Evolutionary conservation across 2,888 invertebrate genomes (phyloP).

Genomic region (Molanna angustata): DNA sequence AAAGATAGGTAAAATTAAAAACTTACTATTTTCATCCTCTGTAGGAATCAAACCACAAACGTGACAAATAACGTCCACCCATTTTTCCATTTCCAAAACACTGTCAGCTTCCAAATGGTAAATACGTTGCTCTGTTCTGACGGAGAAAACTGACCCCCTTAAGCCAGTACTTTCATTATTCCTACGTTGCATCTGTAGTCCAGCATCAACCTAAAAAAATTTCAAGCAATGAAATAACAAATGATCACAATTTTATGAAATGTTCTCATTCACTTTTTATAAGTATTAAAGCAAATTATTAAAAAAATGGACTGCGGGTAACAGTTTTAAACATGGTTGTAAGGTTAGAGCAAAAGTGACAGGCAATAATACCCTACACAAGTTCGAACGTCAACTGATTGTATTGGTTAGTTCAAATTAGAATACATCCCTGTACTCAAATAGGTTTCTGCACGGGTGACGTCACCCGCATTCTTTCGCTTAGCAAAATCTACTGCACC

Average conservation of each 20-base stretch:
- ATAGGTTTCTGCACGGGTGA: too few relatives aligned
- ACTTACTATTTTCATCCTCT: conserved; percentile 48
- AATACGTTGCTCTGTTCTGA: conserved; percentile 82
- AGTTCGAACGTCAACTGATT: too few relatives aligned
- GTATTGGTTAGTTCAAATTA: too few relatives aligned
- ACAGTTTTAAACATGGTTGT: too few relatives aligned
- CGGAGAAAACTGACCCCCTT: conserved; percentile 72
- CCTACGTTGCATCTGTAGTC: conserved; percentile 77
- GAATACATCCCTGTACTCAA: too few relatives aligned
- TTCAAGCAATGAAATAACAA: not conserved
- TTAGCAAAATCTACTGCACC: too few relatives aligned
- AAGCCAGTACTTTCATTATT: conserved; percentile 66
- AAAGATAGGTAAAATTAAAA: not conserved
- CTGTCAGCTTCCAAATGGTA: conserved; percentile 92
- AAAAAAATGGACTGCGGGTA: too few relatives aligned
- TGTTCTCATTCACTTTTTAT: too few relatives aligned
- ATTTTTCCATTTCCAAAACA: conserved; percentile 89
- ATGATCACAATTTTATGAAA: not conserved
- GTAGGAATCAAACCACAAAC: conserved; percentile 83
- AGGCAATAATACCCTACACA: too few relatives aligned
- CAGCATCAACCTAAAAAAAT: conserved; percentile 71
- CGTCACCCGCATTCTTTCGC: too few relatives aligned
- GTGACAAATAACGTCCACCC: conserved; percentile 92
- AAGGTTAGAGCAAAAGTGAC: too few relatives aligned
- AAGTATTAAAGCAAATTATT: too few relatives aligned